Evolutionary conservation across 2,113 vertebrate genomes (phyloP), one percentile per base, ranked within the genome.

Genomic region (Chauna torquata): DNA sequence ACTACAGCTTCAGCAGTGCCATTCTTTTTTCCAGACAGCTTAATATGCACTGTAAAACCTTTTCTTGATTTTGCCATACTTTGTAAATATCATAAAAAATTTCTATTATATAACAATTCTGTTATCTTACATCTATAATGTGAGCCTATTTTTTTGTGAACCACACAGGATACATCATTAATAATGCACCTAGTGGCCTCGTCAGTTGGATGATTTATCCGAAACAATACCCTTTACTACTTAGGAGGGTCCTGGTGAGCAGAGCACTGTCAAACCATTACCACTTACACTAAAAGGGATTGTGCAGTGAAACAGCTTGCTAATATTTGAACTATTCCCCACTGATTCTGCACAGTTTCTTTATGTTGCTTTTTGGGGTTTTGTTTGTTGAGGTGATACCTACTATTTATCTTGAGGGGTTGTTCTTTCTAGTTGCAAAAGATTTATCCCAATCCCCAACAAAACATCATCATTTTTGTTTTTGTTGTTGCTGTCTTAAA

Each of bases 51-150:
- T 36, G 44, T 88, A 94, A 93, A 92, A 44, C 17, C n/a, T 78
- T 45, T 75, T 76, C 82, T 92, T 0, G 2, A 82, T 90, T 92
- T 93, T 92, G 25, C 58, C 30, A 8, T 80, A 65, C 90, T 96
- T 94, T 69, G 82, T 94, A 93, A 96, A 80, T 58, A 93, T 54
- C 38, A 47, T 55, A 61, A 82, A 93, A 82, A 36, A 40, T 40
- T 84, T 88, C 57, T 88, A 44, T 92, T 74, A n/a, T 8, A 24
- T 57, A 85, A 70, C 12, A 28, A 17, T 45, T 55, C 38, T 59
- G 23, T n/a, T 90, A 40, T 79, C 28, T 77, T 27, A 30, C 20
- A 65, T 36, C 14, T 76, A 49, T n/a, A 65, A 30, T 14, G 34
- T 24, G 0, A 3, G 17, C 15, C 34, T 82, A 61, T 45, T 2